Evolutionary conservation across 2,797 vertebrate species (phyloP).

Genomic region (Hippocampus kuda): DNA sequence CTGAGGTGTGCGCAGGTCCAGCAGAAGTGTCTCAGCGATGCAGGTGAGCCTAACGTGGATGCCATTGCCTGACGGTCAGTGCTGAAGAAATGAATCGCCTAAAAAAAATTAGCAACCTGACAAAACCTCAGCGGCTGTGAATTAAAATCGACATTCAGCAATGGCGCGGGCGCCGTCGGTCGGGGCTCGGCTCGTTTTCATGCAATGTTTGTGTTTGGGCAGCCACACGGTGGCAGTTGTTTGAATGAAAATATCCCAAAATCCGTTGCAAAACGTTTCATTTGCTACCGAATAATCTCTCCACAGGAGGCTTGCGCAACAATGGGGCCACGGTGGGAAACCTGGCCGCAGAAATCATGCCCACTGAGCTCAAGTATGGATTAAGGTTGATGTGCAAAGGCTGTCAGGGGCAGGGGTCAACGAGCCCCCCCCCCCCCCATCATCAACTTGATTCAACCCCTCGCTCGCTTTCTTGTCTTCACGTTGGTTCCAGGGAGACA

Average conservation of each 20-base stretch:
- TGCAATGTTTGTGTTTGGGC: neutral
- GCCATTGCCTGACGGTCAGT: neutral
- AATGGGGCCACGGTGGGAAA: constrained; percentile 63
- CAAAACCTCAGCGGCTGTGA: no score
- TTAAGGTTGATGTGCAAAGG: neutral
- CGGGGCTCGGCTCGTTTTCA: neutral
- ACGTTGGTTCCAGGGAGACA: constrained; percentile 66
- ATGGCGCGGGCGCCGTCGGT: no score
- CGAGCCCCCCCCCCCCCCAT: no score
- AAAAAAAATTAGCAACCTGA: no score
- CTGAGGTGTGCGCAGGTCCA: constrained; percentile 80
- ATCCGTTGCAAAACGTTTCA: neutral
- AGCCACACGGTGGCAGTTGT: neutral
- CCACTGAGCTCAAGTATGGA: constrained; percentile 80
- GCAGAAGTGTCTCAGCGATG: constrained; percentile 66
- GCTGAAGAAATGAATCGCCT: neutral
- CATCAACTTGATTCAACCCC: neutral
- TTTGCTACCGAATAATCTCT: constrained; percentile 7
- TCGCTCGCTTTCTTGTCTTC: neutral
- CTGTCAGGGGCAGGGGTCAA: no score
- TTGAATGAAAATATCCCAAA: neutral
- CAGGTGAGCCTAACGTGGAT: constrained; percentile 62
- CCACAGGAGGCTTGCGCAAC: constrained; percentile 62
- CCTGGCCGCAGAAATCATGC: constrained; percentile 83
- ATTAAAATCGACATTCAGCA: no score